Evolutionary conservation across 1,140 invertebrate genomes (phyloP).

Genomic region (Elysia chlorotica): DNA sequence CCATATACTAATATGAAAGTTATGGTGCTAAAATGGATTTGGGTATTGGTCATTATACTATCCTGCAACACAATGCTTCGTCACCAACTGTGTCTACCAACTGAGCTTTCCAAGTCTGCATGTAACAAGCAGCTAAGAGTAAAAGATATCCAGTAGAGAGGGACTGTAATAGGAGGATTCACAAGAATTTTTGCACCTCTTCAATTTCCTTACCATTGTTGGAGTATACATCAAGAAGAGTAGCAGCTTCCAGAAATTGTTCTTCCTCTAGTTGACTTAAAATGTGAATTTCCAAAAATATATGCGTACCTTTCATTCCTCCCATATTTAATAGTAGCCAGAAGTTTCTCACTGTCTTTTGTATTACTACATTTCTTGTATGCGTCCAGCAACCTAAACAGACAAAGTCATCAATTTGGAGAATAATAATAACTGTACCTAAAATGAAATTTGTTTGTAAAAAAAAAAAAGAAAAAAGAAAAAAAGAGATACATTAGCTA

Average conservation of each 20-base stretch:
- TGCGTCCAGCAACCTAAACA: slow-evolving; percentile 4
- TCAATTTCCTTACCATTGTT: too few relatives aligned
- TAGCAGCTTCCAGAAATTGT: neutral
- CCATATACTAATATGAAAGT: too few relatives aligned
- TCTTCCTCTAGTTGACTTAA: neutral
- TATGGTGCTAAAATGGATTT: too few relatives aligned
- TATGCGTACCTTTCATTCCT: slow-evolving; percentile 12
- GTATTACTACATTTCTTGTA: slow-evolving; percentile 6
- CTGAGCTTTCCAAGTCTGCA: too few relatives aligned
- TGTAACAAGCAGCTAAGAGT: neutral
- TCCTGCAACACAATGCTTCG: too few relatives aligned
- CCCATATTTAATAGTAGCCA: slow-evolving; percentile 12
- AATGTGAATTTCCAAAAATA: neutral
- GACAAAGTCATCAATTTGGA: neutral
- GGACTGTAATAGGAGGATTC: neutral
- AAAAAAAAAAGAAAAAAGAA: neutral
- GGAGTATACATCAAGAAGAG: neutral
- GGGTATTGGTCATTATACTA: too few relatives aligned
- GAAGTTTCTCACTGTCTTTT: slow-evolving; percentile 10
- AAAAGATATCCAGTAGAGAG: neutral
- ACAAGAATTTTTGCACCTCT: too few relatives aligned
- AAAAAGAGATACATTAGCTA: too few relatives aligned
- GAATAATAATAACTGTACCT: neutral
- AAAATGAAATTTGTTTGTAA: neutral
- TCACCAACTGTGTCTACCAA: too few relatives aligned